phyloP scores from a whole-genome alignment of 2,113 vertebrate species.

The Centrocercus urophasianus region DNA sequence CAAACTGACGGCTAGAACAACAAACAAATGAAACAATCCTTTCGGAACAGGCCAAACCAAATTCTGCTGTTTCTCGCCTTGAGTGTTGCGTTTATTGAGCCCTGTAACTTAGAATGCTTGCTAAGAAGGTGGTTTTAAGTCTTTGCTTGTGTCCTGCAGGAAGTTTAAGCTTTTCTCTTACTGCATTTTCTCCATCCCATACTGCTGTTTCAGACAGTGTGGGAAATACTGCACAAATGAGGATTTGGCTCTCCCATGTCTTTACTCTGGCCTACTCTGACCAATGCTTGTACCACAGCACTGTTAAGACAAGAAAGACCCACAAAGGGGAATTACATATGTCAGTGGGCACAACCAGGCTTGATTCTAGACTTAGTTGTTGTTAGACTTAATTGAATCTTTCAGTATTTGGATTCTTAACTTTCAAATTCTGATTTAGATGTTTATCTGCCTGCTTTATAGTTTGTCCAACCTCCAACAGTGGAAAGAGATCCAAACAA shows the following conservation, averaged over 20 bases:
- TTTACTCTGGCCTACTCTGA: no score
- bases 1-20: background rate
- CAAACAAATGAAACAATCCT: background rate
- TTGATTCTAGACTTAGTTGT: background rate
- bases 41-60: background rate
- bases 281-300: no score
- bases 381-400: no score
- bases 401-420: background rate
- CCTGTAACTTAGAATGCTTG: background rate
- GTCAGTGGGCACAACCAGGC: background rate
- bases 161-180: background rate
- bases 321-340: background rate
- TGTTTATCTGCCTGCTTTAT: background rate
- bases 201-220: background rate
- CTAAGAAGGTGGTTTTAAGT: no score
- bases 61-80: background rate
- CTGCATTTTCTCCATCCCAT: no score
- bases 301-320: background rate
- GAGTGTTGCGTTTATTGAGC: background rate
- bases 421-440: no score
- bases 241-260: background rate
- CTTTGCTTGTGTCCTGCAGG: accelerated
- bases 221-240: accelerated
- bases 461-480: background rate
- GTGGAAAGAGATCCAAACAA: background rate